Conservation (phyloP, 2,797 vertebrate genomes). For the Labeo calbasu region DNA sequence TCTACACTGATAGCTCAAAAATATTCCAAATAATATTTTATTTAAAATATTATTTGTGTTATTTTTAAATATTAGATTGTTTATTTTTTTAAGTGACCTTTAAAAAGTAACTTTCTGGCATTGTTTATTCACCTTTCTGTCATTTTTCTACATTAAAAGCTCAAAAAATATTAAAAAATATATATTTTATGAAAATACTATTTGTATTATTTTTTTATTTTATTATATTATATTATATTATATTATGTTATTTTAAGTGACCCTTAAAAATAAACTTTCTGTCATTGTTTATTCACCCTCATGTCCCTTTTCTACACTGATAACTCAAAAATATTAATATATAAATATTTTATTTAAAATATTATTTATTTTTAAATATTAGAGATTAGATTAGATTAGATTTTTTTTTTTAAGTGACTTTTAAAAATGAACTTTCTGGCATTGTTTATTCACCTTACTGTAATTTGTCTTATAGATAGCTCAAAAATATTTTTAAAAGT, state of each 20-base stretch:
- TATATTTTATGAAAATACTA: no score
- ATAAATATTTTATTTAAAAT: background rate
- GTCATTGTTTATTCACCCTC: no score
- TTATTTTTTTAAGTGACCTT: no score
- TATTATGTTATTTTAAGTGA: background rate
- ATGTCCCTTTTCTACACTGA: no score
- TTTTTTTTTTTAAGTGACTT: background rate
- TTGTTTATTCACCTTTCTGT: no score
- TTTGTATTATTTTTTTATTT: no score
- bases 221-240: background rate
- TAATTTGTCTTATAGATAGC: background rate
- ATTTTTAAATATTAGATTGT: no score
- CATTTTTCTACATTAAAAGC: no score
- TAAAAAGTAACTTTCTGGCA: background rate
- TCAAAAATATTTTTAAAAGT: background rate
- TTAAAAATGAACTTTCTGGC: background rate
- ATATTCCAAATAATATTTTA: background rate
- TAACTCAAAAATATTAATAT: no score
- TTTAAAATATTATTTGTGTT: background rate
- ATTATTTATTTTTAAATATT: no score
- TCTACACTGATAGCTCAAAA: no score
- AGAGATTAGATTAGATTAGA: background rate
- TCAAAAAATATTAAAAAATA: no score
- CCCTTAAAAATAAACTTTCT: background rate
- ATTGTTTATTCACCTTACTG: background rate